These are phyloP conservation scores for Drosophila subpulchrella DNA, from an alignment of 1,140 invertebrate genomes.

Conservation along the genomic window DNA sequence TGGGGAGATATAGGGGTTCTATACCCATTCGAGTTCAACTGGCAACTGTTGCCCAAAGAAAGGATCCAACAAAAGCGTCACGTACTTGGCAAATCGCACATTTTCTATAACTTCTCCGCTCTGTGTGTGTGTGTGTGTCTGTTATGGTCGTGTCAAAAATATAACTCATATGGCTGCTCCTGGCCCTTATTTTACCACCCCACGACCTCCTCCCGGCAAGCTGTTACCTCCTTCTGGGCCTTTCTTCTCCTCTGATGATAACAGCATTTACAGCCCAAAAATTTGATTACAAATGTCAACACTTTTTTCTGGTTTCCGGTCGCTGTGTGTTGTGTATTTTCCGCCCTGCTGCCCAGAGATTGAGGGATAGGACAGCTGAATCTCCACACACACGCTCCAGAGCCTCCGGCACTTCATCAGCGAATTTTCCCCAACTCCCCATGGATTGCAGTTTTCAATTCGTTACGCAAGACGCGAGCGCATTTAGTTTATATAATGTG, in stretches of 20 bases:
- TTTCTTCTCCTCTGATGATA: constrained; percentile 57
- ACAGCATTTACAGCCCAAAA: constrained; percentile 57
- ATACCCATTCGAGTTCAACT: constrained; percentile 54
- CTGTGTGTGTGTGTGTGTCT: constrained; percentile 33
- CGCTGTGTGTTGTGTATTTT: constrained; percentile 23
- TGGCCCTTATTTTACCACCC: background rate
- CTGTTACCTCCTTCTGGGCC: constrained; percentile 49
- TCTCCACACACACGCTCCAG: background rate
- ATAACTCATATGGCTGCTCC: constrained; percentile 53
- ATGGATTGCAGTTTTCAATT: constrained; percentile 73
- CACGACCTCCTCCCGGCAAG: constrained; percentile 31
- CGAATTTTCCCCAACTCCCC: constrained; percentile 12
- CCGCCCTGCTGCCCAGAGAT: constrained; percentile 35
- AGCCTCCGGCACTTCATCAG: constrained; percentile 23
- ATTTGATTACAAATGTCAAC: constrained; percentile 79
- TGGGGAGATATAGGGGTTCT: constrained; percentile 9
- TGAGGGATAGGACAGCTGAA: constrained; percentile 5
- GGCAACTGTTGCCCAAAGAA: constrained; percentile 74
- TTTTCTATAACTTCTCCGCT: constrained; percentile 60
- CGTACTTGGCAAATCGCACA: constrained; percentile 79
- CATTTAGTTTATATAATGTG: constrained; percentile 78
- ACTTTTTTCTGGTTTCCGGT: constrained; percentile 33
- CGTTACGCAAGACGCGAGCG: constrained; percentile 72
- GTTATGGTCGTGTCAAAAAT: constrained; percentile 56
- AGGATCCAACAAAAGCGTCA: constrained; percentile 76